Percentiles rank a stretch among this genome's conserved stretches.
Evolutionary conservation across 2,888 invertebrate genomes (phyloP).

Genomic region (Dryadula phaetusa): DNA sequence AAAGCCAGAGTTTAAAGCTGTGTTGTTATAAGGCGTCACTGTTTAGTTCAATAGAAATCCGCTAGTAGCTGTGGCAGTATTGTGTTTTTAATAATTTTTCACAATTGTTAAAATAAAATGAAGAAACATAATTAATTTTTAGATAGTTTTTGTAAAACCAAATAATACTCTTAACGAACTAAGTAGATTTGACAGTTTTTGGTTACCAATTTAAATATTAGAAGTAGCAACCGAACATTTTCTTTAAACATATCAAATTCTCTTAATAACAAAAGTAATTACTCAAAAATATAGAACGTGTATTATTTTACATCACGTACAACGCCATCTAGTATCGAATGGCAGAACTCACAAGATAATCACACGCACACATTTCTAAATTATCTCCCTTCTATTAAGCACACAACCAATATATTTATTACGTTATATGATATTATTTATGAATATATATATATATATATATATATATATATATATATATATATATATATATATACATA

Average conservation of each 20-base stretch:
- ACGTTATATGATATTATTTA: slow-evolving; percentile 3
- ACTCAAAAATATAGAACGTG: not conserved
- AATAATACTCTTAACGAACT: not conserved
- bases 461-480: slow-evolving; percentile 12
- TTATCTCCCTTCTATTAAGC: slow-evolving; percentile 10
- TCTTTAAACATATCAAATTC: not conserved
- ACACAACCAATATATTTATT: not conserved
- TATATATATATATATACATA: slow-evolving; percentile 3
- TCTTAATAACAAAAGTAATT: not conserved
- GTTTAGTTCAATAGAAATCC: slow-evolving; percentile 65
- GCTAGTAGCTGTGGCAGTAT: slow-evolving; percentile 60
- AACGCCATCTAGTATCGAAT: slow-evolving; percentile 76
- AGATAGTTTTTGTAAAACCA: not conserved
- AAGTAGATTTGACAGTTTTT: too few species aligned
- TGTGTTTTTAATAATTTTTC: slow-evolving; percentile 37
- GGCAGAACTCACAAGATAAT: slow-evolving; percentile 59
- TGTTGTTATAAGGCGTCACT: slow-evolving; percentile 47
- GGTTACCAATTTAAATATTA: too few species aligned
- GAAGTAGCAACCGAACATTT: too few species aligned
- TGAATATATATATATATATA: slow-evolving; percentile 14
- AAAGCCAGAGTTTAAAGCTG: slow-evolving; percentile 52
- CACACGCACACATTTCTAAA: slow-evolving; percentile 48
- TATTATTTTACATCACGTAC: slow-evolving; percentile 6
- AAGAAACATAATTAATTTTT: not conserved
- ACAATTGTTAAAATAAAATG: not conserved